These are phyloP conservation scores for Mesochorus sp. DNA, from an alignment of 2,888 invertebrate species.

Conservation along the genomic window DNA sequence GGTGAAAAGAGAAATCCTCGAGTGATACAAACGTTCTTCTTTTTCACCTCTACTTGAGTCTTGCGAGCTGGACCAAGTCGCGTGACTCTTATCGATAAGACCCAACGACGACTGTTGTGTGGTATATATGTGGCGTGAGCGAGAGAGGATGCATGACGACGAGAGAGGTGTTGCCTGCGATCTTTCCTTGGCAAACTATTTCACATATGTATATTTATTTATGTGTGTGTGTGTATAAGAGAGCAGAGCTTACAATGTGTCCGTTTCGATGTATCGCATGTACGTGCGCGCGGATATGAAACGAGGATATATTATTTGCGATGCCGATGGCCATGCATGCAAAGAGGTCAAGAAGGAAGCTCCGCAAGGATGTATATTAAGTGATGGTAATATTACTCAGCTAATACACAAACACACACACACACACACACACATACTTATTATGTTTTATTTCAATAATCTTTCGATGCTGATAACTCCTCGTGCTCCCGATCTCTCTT, in stretches of 20 bases:
- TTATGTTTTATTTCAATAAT: conserved; percentile 37
- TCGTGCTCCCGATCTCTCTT: not conserved
- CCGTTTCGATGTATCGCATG: conserved; percentile 1
- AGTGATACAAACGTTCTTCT: conserved; percentile 65
- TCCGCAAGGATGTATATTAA: not conserved
- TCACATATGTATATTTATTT: not conserved
- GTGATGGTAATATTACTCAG: not conserved
- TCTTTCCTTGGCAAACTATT: conserved; percentile 26
- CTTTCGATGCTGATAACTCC: conserved; percentile 13
- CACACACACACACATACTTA: not conserved
- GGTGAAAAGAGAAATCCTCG: conserved; percentile 67
- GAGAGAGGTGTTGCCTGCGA: conserved; percentile 20
- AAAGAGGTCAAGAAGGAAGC: conserved; percentile 37
- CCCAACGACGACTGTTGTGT: conserved; percentile 5
- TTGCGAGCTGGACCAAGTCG: conserved; percentile 60
- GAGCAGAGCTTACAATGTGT: no score
- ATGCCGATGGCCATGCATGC: conserved; percentile 32
- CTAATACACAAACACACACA: not conserved
- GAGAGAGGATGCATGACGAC: conserved; percentile 56
- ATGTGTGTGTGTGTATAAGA: not conserved
- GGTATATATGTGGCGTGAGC: not conserved
- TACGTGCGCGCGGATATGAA: conserved; percentile 13
- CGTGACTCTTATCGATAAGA: conserved; percentile 72
- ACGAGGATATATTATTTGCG: conserved; percentile 49
- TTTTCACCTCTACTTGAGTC: conserved; percentile 34